Evolutionary conservation across 2,113 vertebrate genomes (phyloP).

Genomic region (Fulica atra): DNA sequence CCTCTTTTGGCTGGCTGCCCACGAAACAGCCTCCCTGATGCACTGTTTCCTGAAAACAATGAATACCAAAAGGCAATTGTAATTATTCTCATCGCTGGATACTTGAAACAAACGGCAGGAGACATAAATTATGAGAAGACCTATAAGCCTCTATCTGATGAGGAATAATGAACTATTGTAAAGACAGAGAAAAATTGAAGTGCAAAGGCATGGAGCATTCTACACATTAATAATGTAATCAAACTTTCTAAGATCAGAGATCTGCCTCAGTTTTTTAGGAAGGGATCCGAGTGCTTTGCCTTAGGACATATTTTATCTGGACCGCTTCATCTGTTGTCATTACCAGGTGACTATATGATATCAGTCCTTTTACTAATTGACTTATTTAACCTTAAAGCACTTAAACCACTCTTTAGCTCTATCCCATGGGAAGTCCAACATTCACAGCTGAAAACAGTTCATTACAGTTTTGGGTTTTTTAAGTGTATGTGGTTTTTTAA

Average conservation of each 20-base stretch:
- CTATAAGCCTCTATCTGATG: neutral
- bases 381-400: neutral
- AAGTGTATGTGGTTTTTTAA: neutral
- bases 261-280: neutral
- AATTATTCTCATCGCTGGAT: constrained; percentile 35
- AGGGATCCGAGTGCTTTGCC: neutral
- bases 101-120: neutral
- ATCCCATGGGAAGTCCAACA: neutral
- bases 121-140: constrained; percentile 46
- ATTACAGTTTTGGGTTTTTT: neutral
- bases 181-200: neutral
- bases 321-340: neutral
- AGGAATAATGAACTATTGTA: constrained; percentile 9
- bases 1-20: constrained; percentile 18
- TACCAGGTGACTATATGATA: neutral
- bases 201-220: neutral
- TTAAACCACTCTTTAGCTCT: neutral
- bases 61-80: constrained; percentile 21
- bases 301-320: neutral
- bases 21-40: neutral
- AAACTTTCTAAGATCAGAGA: neutral
- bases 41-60: constrained; percentile 57
- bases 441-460: neutral
- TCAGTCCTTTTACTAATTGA: neutral
- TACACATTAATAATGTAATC: constrained; percentile 37